Percentiles rank a stretch among this genome's conserved stretches.
These are phyloP conservation scores for Caenorhabditis panamensis DNA, from an alignment of 2,888 invertebrate species.

Conservation along the genomic window DNA sequence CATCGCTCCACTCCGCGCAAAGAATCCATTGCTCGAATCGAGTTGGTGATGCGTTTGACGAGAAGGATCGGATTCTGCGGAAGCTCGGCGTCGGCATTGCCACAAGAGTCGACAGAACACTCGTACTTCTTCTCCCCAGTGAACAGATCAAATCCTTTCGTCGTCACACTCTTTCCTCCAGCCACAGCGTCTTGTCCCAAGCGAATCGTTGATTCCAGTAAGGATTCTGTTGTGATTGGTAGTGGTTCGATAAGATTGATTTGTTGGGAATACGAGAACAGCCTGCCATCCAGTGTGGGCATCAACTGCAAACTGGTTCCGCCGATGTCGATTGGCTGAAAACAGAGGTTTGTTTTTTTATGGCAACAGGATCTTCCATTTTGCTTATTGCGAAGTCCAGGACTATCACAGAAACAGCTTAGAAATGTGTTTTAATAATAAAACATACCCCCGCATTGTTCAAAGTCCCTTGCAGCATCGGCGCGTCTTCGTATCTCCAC, in stretches of 20 bases:
- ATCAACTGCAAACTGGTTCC: constrained; percentile 62
- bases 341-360: constrained; percentile 2
- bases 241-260: constrained; percentile 62
- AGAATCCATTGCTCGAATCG: constrained; percentile 92
- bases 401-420: no score
- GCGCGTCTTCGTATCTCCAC: constrained; percentile 49
- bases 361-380: not conserved
- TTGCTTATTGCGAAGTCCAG: no score
- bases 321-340: constrained; percentile 59
- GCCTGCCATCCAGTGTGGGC: constrained; percentile 61
- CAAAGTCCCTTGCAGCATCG: constrained; percentile 52
- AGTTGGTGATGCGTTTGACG: constrained; percentile 89
- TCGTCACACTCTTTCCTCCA: constrained; percentile 90
- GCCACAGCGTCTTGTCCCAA: constrained; percentile 85
- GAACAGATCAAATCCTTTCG: constrained; percentile 89
- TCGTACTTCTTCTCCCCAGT: constrained; percentile 84
- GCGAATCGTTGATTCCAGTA: constrained; percentile 84
- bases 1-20: constrained; percentile 88
- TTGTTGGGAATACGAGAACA: constrained; percentile 55
- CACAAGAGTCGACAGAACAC: constrained; percentile 68
- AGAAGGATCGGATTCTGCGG: constrained; percentile 85
- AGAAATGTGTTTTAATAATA: no score
- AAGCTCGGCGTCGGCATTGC: constrained; percentile 79
- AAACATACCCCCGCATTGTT: constrained; percentile 45
- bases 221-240: constrained; percentile 55